Evolutionary conservation across 2,113 vertebrate genomes (phyloP).

Genomic region (Pluvianellus socialis): DNA sequence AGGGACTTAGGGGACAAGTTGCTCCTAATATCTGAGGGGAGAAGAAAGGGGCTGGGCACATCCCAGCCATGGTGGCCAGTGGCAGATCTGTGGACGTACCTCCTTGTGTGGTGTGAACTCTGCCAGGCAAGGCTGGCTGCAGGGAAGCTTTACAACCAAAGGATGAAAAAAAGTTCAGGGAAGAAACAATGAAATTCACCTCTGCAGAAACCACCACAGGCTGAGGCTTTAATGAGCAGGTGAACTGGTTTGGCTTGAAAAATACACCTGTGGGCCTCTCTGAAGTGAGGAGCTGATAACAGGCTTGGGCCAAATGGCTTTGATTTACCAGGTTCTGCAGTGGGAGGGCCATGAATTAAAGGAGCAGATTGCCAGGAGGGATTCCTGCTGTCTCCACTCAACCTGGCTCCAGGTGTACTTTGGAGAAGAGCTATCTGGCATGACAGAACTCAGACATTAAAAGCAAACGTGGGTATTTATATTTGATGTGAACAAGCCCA

Average conservation of each 20-base stretch:
- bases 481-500: neutral
- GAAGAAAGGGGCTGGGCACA: neutral
- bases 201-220: neutral
- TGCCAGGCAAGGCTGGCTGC: neutral
- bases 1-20: neutral
- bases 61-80: fast-evolving
- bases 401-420: neutral
- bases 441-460: neutral
- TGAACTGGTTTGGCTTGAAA: neutral
- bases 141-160: neutral
- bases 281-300: neutral
- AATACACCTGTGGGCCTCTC: neutral
- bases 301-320: neutral
- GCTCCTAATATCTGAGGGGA: neutral
- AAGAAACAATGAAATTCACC: neutral
- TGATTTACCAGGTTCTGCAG: neutral
- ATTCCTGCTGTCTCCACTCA: neutral
- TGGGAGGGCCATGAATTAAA: neutral
- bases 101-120: neutral
- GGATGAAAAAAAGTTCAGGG: neutral
- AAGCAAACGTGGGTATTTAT: neutral
- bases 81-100: too few relatives aligned
- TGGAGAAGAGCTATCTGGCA: neutral
- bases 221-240: neutral
- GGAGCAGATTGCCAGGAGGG: neutral